A percentile compares a stretch with the other conserved stretches of the same genome.
These are phyloP conservation scores for Phragmatobia fuliginosa DNA, from an alignment of 2,888 invertebrate genomes.

Conservation along the genomic window DNA sequence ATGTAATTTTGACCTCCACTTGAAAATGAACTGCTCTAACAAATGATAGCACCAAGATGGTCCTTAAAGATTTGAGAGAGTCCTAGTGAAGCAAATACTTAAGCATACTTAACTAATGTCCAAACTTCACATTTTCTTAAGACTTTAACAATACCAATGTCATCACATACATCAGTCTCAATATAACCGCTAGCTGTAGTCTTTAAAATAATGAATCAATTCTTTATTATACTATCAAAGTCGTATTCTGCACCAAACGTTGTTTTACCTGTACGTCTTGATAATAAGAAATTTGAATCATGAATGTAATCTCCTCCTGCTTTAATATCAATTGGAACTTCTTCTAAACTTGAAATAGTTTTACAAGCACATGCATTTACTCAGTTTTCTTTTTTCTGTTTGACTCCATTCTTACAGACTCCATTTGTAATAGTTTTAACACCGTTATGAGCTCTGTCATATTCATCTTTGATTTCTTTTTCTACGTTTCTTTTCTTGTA, in stretches of 20 bases:
- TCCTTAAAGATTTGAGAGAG: slow-evolving; percentile 51
- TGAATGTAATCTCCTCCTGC: slow-evolving; percentile 74
- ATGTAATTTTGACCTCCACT: slow-evolving; percentile 64
- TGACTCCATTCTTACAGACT: slow-evolving; percentile 53
- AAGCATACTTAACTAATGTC: slow-evolving; percentile 61
- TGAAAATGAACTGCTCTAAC: slow-evolving; percentile 52
- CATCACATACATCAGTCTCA: slow-evolving; percentile 85
- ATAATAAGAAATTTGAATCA: slow-evolving; percentile 71
- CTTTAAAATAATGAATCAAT: slow-evolving; percentile 70
- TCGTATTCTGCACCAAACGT: slow-evolving; percentile 68
- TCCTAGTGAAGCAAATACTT: slow-evolving; percentile 55
- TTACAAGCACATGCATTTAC: slow-evolving; percentile 57
- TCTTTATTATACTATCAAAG: slow-evolving; percentile 75
- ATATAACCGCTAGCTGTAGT: slow-evolving; percentile 66
- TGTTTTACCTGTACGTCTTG: slow-evolving; percentile 73
- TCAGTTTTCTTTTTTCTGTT: slow-evolving; percentile 56
- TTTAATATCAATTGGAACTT: slow-evolving; percentile 69
- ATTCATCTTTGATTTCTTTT: slow-evolving; percentile 61
- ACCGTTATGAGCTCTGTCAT: slow-evolving; percentile 58
- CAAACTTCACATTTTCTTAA: slow-evolving; percentile 54
- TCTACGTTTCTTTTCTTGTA: slow-evolving; percentile 78
- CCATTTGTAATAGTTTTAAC: slow-evolving; percentile 49
- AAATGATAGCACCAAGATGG: slow-evolving; percentile 55
- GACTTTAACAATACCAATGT: slow-evolving; percentile 60
- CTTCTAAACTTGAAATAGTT: slow-evolving; percentile 59